Percentiles rank a stretch among this genome's conserved stretches.
These are phyloP conservation scores for Hedychridium roseum DNA, from an alignment of 2,888 invertebrate genomes.

Conservation along the genomic window DNA sequence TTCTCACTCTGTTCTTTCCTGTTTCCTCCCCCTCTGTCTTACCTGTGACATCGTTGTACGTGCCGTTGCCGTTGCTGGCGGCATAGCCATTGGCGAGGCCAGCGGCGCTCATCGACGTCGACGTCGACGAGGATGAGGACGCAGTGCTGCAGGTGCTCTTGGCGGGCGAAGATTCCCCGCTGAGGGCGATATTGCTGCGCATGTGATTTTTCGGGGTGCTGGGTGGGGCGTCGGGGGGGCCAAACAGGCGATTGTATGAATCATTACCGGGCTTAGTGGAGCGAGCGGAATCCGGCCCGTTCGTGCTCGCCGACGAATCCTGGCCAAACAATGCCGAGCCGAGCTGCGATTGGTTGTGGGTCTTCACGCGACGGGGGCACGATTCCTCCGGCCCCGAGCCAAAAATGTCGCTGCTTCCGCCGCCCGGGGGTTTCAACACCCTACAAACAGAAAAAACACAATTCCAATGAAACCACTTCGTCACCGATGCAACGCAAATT, in stretches of 20 bases:
- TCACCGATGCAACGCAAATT: not conserved
- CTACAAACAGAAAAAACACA: constrained; percentile 60
- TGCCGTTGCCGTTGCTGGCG: constrained; percentile 48
- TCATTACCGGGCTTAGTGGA: constrained; percentile 67
- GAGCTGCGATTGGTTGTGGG: constrained; percentile 55
- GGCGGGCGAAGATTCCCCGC: constrained; percentile 66
- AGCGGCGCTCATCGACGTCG: constrained; percentile 38
- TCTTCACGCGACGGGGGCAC: constrained; percentile 57
- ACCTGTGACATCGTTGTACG: constrained; percentile 48
- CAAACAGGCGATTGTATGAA: constrained; percentile 71
- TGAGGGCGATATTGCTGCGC: constrained; percentile 71
- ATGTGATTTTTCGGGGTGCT: constrained; percentile 69
- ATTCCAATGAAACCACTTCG: not conserved
- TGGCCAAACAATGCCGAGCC: constrained; percentile 60
- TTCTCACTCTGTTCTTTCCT: too few species aligned
- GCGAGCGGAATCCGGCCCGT: constrained; percentile 53
- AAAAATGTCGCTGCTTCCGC: constrained; percentile 71
- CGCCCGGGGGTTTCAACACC: constrained; percentile 72
- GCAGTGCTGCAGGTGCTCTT: constrained; percentile 69
- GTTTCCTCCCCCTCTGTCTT: too few species aligned
- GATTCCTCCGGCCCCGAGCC: constrained; percentile 53
- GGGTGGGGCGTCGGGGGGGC: constrained; percentile 66
- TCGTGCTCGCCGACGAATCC: constrained; percentile 27
- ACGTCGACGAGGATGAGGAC: constrained; percentile 45
- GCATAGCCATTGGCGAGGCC: constrained; percentile 49